A percentile compares a stretch with the other conserved stretches of the same genome.
phyloP scores from a whole-genome alignment of 2,113 vertebrate species.

The Podarcis cretensis region DNA sequence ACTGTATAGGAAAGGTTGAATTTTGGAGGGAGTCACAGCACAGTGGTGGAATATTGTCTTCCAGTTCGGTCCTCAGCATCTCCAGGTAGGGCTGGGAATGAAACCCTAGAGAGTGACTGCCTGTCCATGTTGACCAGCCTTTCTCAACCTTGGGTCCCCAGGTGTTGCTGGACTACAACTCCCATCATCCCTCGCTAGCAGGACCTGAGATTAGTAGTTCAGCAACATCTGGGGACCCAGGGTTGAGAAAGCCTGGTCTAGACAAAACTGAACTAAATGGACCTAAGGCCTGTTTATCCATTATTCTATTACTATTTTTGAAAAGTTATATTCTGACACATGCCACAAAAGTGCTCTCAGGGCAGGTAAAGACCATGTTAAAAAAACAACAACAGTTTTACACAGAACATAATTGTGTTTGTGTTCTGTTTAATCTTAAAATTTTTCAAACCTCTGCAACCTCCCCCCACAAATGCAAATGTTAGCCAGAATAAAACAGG shows the following conservation, averaged over 20 bases:
- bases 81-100: background rate
- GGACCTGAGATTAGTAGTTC: no score
- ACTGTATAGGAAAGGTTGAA: no score
- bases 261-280: background rate
- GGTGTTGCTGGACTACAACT: no score
- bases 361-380: background rate
- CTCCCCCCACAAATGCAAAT: background rate
- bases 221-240: no score
- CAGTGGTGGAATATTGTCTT: no score
- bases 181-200: no score
- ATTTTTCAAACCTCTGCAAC: background rate
- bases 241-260: no score
- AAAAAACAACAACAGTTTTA: background rate
- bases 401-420: background rate
- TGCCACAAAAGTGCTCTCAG: background rate
- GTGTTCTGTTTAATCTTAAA: conserved; percentile 15
- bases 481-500: background rate
- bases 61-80: background rate
- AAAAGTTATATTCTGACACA: background rate
- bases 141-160: no score
- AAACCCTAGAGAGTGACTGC: background rate
- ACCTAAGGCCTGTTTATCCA: background rate
- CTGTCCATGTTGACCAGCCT: no score
- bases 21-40: no score
- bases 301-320: background rate